Percentiles rank a stretch among this genome's conserved stretches.
phyloP scores from a whole-genome alignment of 2,797 vertebrate genomes.

The Tokudaia muenninki region DNA sequence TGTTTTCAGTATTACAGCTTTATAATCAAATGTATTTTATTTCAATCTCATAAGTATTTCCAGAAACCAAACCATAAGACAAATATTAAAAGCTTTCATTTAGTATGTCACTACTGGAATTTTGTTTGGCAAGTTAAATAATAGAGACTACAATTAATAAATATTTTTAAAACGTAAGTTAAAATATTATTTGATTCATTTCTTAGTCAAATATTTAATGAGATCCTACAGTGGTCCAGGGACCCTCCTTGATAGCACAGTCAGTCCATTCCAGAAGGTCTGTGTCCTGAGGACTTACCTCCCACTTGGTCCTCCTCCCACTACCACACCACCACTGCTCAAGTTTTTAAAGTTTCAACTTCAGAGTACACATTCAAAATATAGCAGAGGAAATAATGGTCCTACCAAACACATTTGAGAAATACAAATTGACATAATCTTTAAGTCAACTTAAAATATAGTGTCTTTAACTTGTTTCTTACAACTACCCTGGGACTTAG shows the following conservation, averaged over 20 bases:
- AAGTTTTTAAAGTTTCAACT: not conserved
- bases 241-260: not conserved
- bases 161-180: constrained; percentile 23
- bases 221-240: too few relatives aligned
- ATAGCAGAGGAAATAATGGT: not conserved
- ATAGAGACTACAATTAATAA: constrained; percentile 37
- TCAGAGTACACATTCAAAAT: not conserved
- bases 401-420: constrained; percentile 17
- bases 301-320: not conserved
- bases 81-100: not conserved
- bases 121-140: constrained; percentile 26
- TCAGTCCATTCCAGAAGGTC: not conserved
- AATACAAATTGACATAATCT: constrained; percentile 50
- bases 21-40: not conserved
- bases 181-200: constrained; percentile 35
- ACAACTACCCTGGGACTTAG: not conserved
- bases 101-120: constrained; percentile 4
- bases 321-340: not conserved
- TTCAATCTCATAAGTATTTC: constrained; percentile 35
- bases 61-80: constrained; percentile 45
- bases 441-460: constrained; percentile 64
- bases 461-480: constrained; percentile 42
- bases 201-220: constrained; percentile 32
- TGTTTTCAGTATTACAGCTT: not conserved
- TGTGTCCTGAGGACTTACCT: not conserved